Conservation (phyloP, 2,888 invertebrate species). For the Agonopterix heracliana region DNA sequence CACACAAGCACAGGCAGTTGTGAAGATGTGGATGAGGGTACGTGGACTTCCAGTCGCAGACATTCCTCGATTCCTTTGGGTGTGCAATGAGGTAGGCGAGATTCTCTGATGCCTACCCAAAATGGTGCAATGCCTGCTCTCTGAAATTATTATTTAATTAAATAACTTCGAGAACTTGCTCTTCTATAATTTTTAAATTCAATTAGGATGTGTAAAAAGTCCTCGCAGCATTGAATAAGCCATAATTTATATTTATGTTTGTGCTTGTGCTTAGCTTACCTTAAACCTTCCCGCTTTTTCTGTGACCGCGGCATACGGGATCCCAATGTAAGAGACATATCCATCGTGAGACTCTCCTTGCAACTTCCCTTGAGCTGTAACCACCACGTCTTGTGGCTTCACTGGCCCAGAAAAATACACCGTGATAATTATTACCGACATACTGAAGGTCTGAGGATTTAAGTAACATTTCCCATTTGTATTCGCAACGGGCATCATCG, state of each 20-base stretch:
- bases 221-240: background rate
- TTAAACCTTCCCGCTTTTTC: constrained; percentile 38
- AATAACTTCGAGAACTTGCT: background rate
- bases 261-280: constrained; percentile 28
- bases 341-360: constrained; percentile 41
- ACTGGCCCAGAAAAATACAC: background rate
- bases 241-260: background rate
- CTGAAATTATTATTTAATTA: constrained; percentile 29
- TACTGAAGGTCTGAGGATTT: no score
- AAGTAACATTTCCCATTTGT: no score
- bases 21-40: constrained; percentile 54
- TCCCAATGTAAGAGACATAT: constrained; percentile 48
- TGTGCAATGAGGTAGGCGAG: constrained; percentile 35
- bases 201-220: background rate
- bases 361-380: constrained; percentile 47
- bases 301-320: constrained; percentile 50
- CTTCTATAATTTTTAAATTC: background rate
- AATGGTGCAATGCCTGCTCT: constrained; percentile 49
- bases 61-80: constrained; percentile 73
- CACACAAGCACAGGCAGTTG: constrained; percentile 56
- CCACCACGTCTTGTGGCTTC: constrained; percentile 23
- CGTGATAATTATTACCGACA: background rate
- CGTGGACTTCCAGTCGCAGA: constrained; percentile 79
- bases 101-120: constrained; percentile 46
- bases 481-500: no score